These are phyloP conservation scores for Hyles euphorbiae DNA, from an alignment of 1,140 invertebrate species.

Conservation along the genomic window DNA sequence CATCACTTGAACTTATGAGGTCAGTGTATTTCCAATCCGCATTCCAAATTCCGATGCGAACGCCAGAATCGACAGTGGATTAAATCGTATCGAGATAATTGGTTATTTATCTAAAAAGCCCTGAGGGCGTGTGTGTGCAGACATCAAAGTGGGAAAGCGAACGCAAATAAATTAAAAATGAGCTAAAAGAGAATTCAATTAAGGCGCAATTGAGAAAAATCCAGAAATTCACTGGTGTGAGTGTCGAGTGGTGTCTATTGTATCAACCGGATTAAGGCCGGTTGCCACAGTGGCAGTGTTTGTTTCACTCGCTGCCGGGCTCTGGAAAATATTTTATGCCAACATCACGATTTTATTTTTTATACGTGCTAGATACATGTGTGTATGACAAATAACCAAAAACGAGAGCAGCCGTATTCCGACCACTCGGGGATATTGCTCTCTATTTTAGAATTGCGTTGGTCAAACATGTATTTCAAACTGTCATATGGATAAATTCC, in stretches of 20 bases:
- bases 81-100: constrained; percentile 61
- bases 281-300: neutral
- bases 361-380: no score
- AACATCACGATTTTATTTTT: no score
- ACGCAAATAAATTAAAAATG: constrained; percentile 67
- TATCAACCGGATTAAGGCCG: constrained; percentile 10
- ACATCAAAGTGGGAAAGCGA: constrained; percentile 54
- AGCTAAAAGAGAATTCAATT: constrained; percentile 62
- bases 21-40: neutral
- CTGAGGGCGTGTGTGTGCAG: constrained; percentile 31
- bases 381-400: no score
- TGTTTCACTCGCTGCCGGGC: no score
- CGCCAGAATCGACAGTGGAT: constrained; percentile 27
- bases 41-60: constrained; percentile 34
- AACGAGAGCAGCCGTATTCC: no score
- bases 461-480: no score
- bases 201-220: constrained; percentile 52
- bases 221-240: constrained; percentile 29
- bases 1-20: no score
- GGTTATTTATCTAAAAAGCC: constrained; percentile 64
- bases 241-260: constrained; percentile 31
- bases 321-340: no score
- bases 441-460: no score
- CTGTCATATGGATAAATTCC: no score
- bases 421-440: no score